Evolutionary conservation across 2,797 vertebrate species (phyloP), one percentile per base, ranked within the genome.

Genomic region (Xerus rutilus): DNA sequence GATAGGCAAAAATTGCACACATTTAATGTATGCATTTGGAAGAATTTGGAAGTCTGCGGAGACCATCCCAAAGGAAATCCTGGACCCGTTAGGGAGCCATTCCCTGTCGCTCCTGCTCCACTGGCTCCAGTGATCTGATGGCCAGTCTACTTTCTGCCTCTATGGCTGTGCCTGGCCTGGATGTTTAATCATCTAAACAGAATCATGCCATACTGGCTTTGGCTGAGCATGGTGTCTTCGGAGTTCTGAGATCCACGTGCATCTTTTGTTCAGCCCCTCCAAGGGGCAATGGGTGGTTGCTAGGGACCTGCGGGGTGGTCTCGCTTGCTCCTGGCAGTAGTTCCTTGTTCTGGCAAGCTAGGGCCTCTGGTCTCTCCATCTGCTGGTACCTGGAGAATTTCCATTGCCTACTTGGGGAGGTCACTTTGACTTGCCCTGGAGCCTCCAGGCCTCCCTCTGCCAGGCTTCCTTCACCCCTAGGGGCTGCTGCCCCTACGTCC

Each of bases 71-170:
- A 86, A 78, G 81, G 76, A 72, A 74, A 32, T 2, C 5, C 14
- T 1, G 0, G 28, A 5, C 43, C 54, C 28, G 2, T 35, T 4
- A 28, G 45, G 43, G 7, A 3, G 69, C 35, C 43, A 13, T 6
- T 20, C 17, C 43, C 64, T 32, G 0, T 7, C 39, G 57, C 32
- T 20, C 49, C 13, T 3, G 57, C 5, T 52, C 14, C 1, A 35
- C 13, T 45, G 49, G 8, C 82, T 64, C 73, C 11, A 21, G 14
- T 32, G 25, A 5, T 67, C 32, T 52, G 49, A 52, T 52, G 13
- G 0, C 43, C 3, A 0, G 3, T 14, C 57, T 39, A 2, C 47
- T 13, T 25, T 25, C 70, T 32, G 23, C n/a, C 28, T 57, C 39
- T 13, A 0, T 1, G 70, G 39, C 17, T 35, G 35, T 43, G 15